These are phyloP conservation scores for Anguilla obscura DNA, from an alignment of 2,797 vertebrate genomes.

Conservation along the genomic window DNA sequence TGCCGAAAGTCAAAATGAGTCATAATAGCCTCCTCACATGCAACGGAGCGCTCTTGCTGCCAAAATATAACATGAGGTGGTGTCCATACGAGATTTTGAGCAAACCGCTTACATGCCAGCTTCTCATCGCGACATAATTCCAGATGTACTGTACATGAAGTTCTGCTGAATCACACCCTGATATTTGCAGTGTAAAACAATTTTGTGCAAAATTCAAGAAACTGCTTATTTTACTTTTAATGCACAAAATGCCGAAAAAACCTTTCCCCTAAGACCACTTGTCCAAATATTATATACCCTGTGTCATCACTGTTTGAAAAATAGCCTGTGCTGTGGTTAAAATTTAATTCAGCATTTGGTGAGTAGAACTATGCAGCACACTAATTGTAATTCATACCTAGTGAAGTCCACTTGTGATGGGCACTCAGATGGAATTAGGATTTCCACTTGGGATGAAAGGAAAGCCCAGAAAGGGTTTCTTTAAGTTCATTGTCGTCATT, in stretches of 20 bases:
- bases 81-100: background rate
- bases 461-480: background rate
- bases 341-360: background rate
- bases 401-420: background rate
- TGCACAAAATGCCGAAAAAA: background rate
- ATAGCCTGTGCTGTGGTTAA: background rate
- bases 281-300: background rate
- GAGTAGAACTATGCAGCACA: background rate
- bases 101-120: background rate
- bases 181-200: background rate
- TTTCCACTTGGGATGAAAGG: background rate
- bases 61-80: background rate
- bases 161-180: background rate
- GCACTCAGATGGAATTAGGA: background rate
- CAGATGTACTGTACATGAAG: background rate
- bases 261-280: background rate
- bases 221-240: slow-evolving; percentile 1
- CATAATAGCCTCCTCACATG: slow-evolving; percentile 11
- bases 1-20: slow-evolving; percentile 8
- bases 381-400: background rate
- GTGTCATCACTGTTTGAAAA: background rate
- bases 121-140: background rate
- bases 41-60: background rate
- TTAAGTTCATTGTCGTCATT: background rate
- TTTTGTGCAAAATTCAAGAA: background rate